Base-by-base conservation (phyloP, 2,888 invertebrate genomes). In the Papilio demoleus region DNA sequence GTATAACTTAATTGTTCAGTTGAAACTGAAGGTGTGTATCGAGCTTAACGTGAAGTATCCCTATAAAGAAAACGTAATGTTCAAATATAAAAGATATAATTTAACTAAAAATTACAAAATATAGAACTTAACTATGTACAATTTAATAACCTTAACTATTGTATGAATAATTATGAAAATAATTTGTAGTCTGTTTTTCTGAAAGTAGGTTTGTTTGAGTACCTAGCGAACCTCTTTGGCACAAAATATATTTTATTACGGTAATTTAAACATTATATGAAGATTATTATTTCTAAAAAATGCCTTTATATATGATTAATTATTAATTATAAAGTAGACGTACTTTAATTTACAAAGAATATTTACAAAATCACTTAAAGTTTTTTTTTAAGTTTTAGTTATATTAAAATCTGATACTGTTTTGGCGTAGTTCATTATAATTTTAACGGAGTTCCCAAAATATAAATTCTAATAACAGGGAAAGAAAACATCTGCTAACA, bases 191-290 rank as follows among this genome's bases (percentile, higher is more conserved):
- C 31, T 24, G 27, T 53, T 27, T 45, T 27, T 56, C 62, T 36
- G 45, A 17, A 56, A 66, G 60, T 66, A 34, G 19, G 24, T 31
- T 31, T 36, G 40, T 69, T 62, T 70, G 56, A 42, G 67, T 72
- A 70, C 66, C 61, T 71, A 70, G 61, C 53, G 53, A 68, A 70
- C 65, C 64, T 76, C 74, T 76, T 75, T 76, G 74, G 75, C 72
- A 73, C 70, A 73, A 73, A 73, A 72, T 72, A 67, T 71, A 67
- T 65, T 72, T 70, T 59, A 66, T 66, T 11, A 56, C 19, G 34
- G 45, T 34, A 58, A 64, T 64, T 68, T 31, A 50, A 34, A 68
- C 59, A 36, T 53, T 22, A n/a, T n/a, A 66, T 34, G 45, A 34
- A 45, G 36, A 50, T n/a, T 8, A 22, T 50, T 67, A 67, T 67